Conservation (phyloP, 2,888 invertebrate genomes). For the Scaptomyza flava region DNA sequence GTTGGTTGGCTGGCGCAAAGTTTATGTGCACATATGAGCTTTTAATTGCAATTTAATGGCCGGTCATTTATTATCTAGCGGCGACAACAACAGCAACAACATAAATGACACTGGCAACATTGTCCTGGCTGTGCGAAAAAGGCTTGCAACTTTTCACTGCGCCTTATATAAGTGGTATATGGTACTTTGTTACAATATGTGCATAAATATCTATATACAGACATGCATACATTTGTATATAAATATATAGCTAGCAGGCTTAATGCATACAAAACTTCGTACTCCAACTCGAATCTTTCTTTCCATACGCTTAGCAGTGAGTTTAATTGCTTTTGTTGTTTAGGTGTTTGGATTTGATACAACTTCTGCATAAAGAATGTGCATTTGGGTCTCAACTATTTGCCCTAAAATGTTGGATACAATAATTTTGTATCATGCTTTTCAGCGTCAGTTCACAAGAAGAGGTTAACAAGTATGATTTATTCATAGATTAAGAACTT, state of each 20-base stretch:
- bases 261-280: conserved; percentile 1
- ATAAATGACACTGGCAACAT: conserved; percentile 48
- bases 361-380: conserved; percentile 28
- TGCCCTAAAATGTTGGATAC: conserved; percentile 31
- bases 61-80: conserved; percentile 82
- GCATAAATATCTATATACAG: conserved; percentile 7
- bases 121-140: conserved; percentile 54
- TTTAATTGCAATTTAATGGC: conserved; percentile 83
- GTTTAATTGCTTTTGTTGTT: conserved; percentile 12
- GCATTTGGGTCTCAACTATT: conserved; percentile 17
- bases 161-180: conserved; percentile 33
- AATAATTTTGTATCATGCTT: conserved; percentile 21
- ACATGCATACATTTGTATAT: not conserved
- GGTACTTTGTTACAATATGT: conserved; percentile 18
- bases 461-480: too few relatives aligned
- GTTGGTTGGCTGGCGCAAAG: conserved; percentile 56
- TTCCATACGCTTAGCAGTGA: conserved; percentile 5
- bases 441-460: too few relatives aligned
- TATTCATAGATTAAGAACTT: too few relatives aligned
- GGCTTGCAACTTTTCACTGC: conserved; percentile 53
- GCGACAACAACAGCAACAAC: conserved; percentile 63
- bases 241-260: conserved; percentile 1
- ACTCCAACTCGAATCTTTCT: conserved; percentile 4
- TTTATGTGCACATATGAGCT: conserved; percentile 82
- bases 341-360: conserved; percentile 1